phyloP scores from a whole-genome alignment of 2,113 vertebrate species.

The Actenoides hombroni region DNA sequence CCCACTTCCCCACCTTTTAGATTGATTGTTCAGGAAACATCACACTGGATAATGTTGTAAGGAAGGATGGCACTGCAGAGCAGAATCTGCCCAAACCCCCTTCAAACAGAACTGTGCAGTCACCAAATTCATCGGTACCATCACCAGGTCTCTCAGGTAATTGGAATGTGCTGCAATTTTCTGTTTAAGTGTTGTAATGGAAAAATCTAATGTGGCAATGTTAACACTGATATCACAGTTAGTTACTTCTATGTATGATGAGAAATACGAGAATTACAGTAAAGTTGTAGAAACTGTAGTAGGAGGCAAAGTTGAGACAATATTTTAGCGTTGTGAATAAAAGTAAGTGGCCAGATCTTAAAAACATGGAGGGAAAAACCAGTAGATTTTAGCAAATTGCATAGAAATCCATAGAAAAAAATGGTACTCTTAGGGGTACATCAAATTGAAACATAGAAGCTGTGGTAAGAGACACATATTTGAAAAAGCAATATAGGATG shows the following conservation, averaged over 20 bases:
- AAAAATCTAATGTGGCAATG: background rate
- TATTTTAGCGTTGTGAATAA: background rate
- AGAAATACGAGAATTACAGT: background rate
- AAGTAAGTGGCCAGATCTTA: background rate
- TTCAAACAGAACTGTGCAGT: conserved; percentile 78
- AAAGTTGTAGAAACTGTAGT: background rate
- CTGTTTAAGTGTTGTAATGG: background rate
- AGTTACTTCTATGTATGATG: background rate
- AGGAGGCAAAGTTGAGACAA: background rate
- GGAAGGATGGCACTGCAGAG: conserved; percentile 67
- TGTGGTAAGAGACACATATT: background rate
- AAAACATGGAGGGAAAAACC: background rate
- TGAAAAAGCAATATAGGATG: background rate
- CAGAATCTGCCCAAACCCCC: conserved; percentile 71
- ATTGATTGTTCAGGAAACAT: conserved; percentile 81
- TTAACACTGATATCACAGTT: background rate
- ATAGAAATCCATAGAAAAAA: background rate
- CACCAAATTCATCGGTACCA: conserved; percentile 81
- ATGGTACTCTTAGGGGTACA: background rate
- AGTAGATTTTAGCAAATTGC: background rate
- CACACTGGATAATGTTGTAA: conserved; percentile 72
- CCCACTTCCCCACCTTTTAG: conserved; percentile 42
- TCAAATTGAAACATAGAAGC: background rate
- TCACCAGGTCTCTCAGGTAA: conserved; percentile 80
- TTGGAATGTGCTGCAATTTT: background rate